A percentile compares a stretch with the other conserved stretches of the same genome.
phyloP scores from a whole-genome alignment of 2,113 vertebrate species.

The Phocoena phocoena region DNA sequence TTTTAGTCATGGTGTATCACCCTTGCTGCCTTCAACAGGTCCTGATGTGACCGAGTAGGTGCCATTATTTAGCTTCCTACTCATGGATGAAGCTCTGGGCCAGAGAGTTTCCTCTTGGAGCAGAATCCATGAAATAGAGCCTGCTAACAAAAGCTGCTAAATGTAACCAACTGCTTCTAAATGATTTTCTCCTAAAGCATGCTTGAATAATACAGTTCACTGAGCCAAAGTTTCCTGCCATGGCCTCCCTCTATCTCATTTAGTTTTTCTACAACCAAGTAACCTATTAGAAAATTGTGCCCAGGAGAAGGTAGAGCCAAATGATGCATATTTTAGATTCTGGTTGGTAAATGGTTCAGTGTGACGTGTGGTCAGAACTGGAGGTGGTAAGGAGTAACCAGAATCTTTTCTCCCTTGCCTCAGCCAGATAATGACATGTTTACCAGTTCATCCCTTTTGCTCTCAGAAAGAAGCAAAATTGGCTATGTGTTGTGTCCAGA shows the following conservation, averaged over 20 bases:
- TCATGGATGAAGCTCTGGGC: neutral
- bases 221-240: slow-evolving; percentile 14
- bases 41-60: neutral
- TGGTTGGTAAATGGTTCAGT: neutral
- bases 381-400: slow-evolving; percentile 31
- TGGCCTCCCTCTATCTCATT: slow-evolving; percentile 49
- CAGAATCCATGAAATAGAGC: neutral
- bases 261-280: slow-evolving; percentile 44
- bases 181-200: neutral
- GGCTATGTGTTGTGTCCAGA: neutral
- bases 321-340: slow-evolving; percentile 29
- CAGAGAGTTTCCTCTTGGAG: slow-evolving; percentile 13
- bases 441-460: slow-evolving; percentile 14
- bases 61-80: slow-evolving; percentile 7
- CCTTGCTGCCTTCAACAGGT: neutral
- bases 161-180: slow-evolving; percentile 21
- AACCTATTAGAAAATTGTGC: slow-evolving; percentile 34
- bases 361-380: neutral
- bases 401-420: slow-evolving; percentile 15
- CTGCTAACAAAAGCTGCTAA: neutral
- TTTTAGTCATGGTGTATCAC: neutral
- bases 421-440: neutral
- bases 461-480: neutral
- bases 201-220: neutral
- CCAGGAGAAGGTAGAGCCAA: neutral